These are phyloP conservation scores for Nysson spinosus DNA, from an alignment of 2,888 invertebrate genomes.

Conservation along the genomic window DNA sequence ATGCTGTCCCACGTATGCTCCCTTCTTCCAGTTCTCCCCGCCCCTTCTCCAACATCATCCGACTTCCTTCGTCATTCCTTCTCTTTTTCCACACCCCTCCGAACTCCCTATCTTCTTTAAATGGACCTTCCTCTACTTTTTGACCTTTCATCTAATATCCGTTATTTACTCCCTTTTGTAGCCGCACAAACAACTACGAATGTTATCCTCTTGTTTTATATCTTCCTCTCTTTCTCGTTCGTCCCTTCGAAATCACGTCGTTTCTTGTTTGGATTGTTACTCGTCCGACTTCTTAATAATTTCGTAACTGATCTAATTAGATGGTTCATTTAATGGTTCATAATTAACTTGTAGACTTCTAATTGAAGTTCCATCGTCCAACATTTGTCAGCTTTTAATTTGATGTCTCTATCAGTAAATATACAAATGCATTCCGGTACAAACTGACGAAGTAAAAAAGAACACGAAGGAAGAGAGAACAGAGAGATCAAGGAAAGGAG, in stretches of 20 bases:
- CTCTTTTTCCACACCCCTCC: background rate
- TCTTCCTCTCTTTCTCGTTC: background rate
- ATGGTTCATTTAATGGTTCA: no score
- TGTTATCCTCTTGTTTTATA: background rate
- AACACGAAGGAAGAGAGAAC: conserved; percentile 3
- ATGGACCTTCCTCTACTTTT: conserved; percentile 9
- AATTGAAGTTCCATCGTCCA: conserved; percentile 21
- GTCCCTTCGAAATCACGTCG: no score
- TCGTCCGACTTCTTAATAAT: no score
- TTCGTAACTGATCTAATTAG: no score
- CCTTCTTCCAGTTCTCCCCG: conserved; percentile 11
- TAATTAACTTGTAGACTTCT: conserved; percentile 32
- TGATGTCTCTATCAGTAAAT: conserved; percentile 41
- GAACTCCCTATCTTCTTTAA: conserved; percentile 6
- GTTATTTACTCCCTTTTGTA: background rate
- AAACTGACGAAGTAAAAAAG: conserved; percentile 20
- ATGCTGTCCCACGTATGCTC: conserved; percentile 38
- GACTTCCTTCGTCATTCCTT: conserved; percentile 2
- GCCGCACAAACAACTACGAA: no score
- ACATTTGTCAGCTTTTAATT: conserved; percentile 39
- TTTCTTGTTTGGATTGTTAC: no score
- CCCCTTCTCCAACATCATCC: background rate
- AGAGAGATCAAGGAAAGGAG: background rate
- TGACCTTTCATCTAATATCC: background rate
- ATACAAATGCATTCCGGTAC: conserved; percentile 28